Evolutionary conservation across 1,140 invertebrate genomes (phyloP).

Genomic region (Bombus turneri): DNA sequence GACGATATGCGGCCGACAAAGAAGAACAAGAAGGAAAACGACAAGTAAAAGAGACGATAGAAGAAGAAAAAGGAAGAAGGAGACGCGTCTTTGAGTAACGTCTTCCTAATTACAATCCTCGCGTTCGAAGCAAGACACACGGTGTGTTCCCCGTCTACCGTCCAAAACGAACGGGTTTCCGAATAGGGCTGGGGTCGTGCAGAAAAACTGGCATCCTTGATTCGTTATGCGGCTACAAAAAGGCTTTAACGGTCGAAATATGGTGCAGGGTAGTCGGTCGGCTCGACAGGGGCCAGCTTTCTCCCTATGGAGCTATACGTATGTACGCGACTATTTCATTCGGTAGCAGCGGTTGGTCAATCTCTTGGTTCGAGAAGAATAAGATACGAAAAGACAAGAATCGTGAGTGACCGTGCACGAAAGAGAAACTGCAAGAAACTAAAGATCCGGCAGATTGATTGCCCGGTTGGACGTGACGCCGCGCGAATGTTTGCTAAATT

Average conservation of each 20-base stretch:
- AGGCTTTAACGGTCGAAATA: constrained; percentile 44
- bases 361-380: not conserved
- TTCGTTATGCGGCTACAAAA: constrained; percentile 57
- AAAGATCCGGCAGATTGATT: constrained; percentile 9
- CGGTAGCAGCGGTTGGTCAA: not conserved
- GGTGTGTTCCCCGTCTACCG: constrained; percentile 5
- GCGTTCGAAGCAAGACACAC: constrained; percentile 55
- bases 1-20: not conserved
- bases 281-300: not conserved
- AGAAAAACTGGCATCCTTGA: constrained; percentile 56
- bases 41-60: too few species aligned
- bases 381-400: not conserved
- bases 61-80: too few species aligned
- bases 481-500: constrained; percentile 34
- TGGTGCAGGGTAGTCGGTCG: constrained; percentile 14
- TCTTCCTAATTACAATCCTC: constrained; percentile 74
- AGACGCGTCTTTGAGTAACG: constrained; percentile 69
- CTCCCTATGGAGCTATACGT: not conserved
- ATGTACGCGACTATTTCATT: not conserved
- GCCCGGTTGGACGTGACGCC: not conserved
- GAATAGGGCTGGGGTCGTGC: constrained; percentile 12
- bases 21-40: constrained; percentile 3
- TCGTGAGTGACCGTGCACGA: fast-evolving
- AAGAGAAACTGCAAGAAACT: not conserved
- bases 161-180: constrained; percentile 35